Base-by-base conservation (phyloP, 2,797 vertebrate genomes). In the Hydrocynus forskahlii region DNA sequence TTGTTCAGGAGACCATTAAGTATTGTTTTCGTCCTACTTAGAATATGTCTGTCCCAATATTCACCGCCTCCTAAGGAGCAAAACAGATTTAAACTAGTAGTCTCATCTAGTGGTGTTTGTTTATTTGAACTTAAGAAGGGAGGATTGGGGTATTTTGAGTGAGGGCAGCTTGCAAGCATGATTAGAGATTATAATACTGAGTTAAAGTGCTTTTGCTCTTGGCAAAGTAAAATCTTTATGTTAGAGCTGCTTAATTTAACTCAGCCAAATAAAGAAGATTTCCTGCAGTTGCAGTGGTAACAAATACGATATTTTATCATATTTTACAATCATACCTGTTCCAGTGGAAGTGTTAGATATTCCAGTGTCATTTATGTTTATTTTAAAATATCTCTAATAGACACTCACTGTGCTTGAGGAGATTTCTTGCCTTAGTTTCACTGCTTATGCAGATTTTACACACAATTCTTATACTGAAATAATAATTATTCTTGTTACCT, bases 241-340 rank as follows among this genome's bases (percentile, higher is more conserved):
- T 38, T 57, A 57, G 52, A 57, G 17, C 25, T 38, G 29, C 23
- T 59, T 21, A 74, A 59, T 40, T 66, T 66, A 66, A 66, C 7
- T 66, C 63, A 66, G 19, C 29, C 63, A 43, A 59, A 7, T 59
- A 16, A 43, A 16, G 68, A 52, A 7, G 68, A 16, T 54, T 71
- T 54, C 45, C 52, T 52, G 69, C 13, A 71, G 69, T 71, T 71
- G 48, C 69, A 23, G 0, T 71, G 69, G 69, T 71, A 71, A 71
- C 48, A 14, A 48, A 71, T 29, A 71, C 48, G 14, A 16, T 66
- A 29, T 19, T 16, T 1, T 21, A 2, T 23, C 25, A 29, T 16
- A 16, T 63, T 29, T 63, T 16, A 62, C 59, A 62, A 25, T 62
- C 25, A 62, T 62, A 12, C 25, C 13, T 35, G 59, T 2, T 62